A percentile compares a stretch with the other conserved stretches of the same genome.
Evolutionary conservation across 2,888 invertebrate species (phyloP).

Genomic region (Phortica magna): DNA sequence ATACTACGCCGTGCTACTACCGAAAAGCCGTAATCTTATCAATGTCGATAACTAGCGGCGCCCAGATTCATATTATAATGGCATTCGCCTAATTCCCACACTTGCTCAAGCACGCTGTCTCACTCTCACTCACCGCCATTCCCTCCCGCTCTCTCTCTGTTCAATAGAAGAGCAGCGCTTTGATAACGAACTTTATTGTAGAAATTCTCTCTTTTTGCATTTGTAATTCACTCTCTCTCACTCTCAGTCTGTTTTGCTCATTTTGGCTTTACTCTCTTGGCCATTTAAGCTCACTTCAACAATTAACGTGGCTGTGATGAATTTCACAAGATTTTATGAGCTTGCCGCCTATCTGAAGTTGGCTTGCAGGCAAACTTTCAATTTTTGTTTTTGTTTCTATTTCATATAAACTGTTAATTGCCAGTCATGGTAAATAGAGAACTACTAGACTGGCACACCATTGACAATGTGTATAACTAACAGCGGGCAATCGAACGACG

Average conservation of each 20-base stretch:
- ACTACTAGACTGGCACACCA: background rate
- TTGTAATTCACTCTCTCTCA: background rate
- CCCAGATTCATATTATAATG: background rate
- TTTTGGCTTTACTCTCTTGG: background rate
- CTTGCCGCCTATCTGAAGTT: background rate
- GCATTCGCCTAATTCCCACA: background rate
- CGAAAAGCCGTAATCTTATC: background rate
- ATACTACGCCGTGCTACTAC: background rate
- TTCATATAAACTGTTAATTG: background rate
- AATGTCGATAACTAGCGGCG: background rate
- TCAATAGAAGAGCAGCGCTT: too few relatives aligned
- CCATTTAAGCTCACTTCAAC: background rate
- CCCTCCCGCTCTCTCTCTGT: background rate
- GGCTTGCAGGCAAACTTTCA: background rate
- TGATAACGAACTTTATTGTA: too few relatives aligned
- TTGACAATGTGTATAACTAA: background rate
- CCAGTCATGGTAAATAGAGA: background rate
- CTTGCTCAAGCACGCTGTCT: background rate
- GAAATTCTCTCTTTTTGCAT: too few relatives aligned
- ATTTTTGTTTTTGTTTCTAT: background rate
- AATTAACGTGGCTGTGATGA: slow-evolving; percentile 57
- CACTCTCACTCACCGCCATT: background rate
- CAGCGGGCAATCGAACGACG: background rate
- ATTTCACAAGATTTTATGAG: slow-evolving; percentile 62
- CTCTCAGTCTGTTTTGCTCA: background rate